These are phyloP conservation scores for Labrus mixtus DNA, from an alignment of 2,113 vertebrate species.

Conservation along the genomic window DNA sequence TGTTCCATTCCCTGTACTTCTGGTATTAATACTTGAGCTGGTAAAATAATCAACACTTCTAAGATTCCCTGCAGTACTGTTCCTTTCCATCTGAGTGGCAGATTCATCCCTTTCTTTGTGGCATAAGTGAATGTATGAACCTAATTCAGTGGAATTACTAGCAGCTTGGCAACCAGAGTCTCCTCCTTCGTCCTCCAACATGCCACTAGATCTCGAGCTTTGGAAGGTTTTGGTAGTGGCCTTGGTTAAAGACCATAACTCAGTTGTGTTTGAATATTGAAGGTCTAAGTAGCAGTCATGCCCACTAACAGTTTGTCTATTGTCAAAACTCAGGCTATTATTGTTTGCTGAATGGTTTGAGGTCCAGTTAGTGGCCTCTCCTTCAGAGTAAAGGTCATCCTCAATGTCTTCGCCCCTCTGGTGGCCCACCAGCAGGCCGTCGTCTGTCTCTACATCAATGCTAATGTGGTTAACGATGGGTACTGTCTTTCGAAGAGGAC, in stretches of 20 bases:
- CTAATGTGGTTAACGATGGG: slow-evolving; percentile 76
- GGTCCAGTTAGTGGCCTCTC: slow-evolving; percentile 85
- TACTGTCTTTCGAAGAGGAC: slow-evolving; percentile 73
- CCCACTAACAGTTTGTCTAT: slow-evolving; percentile 66
- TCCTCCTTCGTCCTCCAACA: slow-evolving; percentile 50
- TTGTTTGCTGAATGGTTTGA: slow-evolving; percentile 92
- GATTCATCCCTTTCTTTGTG: slow-evolving; percentile 61
- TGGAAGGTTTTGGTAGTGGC: slow-evolving; percentile 70
- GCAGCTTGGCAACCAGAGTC: slow-evolving; percentile 36
- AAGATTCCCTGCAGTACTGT: slow-evolving; percentile 47
- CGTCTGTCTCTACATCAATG: slow-evolving; percentile 72
- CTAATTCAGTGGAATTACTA: slow-evolving; percentile 51
- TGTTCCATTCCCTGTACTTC: slow-evolving; percentile 31
- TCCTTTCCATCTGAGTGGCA: slow-evolving; percentile 46
- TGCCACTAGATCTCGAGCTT: slow-evolving; percentile 49
- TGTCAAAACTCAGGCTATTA: slow-evolving; percentile 83
- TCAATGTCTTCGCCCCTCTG: slow-evolving; percentile 54
- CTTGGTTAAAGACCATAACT: slow-evolving; percentile 72
- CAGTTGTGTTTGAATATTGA: slow-evolving; percentile 66
- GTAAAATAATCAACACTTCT: slow-evolving; percentile 52
- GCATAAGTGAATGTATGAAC: slow-evolving; percentile 75
- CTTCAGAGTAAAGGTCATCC: slow-evolving; percentile 69
- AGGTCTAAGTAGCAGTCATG: slow-evolving; percentile 78
- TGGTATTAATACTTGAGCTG: slow-evolving; percentile 39
- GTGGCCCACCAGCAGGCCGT: slow-evolving; percentile 67